These are phyloP conservation scores for Myrmophylax atrothorax DNA, from an alignment of 2,113 vertebrate species.

Conservation along the genomic window DNA sequence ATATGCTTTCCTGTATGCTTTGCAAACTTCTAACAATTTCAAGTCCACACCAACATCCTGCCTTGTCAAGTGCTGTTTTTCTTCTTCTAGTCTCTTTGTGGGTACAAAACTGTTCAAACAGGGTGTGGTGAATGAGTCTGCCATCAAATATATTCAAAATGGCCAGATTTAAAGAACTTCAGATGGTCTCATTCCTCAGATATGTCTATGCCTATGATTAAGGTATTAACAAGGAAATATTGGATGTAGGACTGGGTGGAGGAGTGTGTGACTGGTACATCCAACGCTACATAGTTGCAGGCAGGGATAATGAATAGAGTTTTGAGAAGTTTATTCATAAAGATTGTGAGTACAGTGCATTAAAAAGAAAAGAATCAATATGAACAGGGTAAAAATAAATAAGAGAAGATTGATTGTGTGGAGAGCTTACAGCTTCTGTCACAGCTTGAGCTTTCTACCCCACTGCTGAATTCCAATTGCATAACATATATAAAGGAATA, in stretches of 20 bases:
- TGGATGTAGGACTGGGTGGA: accelerated
- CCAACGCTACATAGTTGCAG: neutral
- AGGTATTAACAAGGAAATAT: neutral
- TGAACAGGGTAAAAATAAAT: neutral
- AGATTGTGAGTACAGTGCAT: neutral
- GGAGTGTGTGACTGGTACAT: neutral
- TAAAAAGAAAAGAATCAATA: neutral
- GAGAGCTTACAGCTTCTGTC: neutral
- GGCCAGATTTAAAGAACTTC: neutral
- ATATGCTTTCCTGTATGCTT: neutral
- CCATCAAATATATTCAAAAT: neutral
- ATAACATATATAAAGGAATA: neutral
- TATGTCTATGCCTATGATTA: accelerated
- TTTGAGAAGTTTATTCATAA: neutral
- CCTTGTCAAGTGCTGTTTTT: neutral
- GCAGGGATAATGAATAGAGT: neutral
- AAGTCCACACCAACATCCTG: neutral
- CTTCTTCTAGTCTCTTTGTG: neutral
- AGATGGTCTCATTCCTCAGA: neutral
- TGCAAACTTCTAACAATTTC: neutral
- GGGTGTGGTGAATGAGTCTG: neutral
- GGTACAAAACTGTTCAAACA: neutral
- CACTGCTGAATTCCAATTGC: neutral
- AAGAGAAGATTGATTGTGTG: accelerated
- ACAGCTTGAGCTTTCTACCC: neutral